Evolutionary conservation across 2,797 vertebrate genomes (phyloP).

Genomic region (Garrulus glandarius): DNA sequence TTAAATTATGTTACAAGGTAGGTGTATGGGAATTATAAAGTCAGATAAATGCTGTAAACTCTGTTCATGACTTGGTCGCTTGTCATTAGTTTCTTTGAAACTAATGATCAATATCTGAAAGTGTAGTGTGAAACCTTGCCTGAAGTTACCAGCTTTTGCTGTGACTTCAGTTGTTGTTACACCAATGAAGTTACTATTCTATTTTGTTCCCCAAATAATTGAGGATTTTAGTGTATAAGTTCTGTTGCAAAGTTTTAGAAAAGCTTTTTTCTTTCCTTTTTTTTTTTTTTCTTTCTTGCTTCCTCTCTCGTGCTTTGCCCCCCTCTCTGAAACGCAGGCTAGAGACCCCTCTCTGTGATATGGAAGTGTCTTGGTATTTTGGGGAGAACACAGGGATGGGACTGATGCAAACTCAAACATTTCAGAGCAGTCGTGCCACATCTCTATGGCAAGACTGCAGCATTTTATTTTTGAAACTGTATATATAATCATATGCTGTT

Average conservation of each 20-base stretch:
- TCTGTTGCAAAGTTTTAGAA: neutral
- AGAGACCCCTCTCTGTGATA: neutral
- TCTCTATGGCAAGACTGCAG: neutral
- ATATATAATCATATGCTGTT: neutral
- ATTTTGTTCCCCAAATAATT: neutral
- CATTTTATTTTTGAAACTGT: neutral
- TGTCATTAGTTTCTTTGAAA: neutral
- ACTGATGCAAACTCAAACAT: neutral
- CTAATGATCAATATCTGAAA: neutral
- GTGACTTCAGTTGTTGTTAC: neutral
- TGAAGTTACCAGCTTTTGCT: neutral
- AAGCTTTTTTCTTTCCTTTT: neutral
- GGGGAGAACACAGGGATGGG: no score
- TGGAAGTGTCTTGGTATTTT: neutral
- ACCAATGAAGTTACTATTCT: neutral
- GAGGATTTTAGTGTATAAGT: neutral
- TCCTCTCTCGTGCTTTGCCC: neutral
- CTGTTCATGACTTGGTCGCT: fast-evolving
- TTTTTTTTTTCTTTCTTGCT: neutral
- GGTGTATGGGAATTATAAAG: neutral
- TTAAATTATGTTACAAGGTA: neutral
- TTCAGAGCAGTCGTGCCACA: fast-evolving
- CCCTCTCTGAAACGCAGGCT: neutral
- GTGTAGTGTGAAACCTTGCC: neutral
- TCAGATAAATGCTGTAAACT: neutral